phyloP scores from a whole-genome alignment of 2,797 vertebrate genomes.

The Poecilia gillii region DNA sequence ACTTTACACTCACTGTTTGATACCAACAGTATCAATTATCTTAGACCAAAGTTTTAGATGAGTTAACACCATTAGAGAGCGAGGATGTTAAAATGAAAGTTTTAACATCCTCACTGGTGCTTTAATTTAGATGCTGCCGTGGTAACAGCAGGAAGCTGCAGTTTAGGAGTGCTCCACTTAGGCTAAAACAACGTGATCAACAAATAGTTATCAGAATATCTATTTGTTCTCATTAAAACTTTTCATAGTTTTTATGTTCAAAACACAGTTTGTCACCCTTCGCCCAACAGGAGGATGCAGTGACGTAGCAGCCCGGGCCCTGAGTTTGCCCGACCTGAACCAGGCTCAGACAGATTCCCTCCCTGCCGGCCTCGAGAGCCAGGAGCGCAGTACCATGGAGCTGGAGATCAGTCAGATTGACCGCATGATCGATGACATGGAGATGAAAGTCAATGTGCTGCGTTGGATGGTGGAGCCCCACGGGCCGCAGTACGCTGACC shows the following conservation, averaged over 20 bases:
- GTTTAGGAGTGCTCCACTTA: background rate
- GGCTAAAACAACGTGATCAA: background rate
- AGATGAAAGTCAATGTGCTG: constrained; percentile 79
- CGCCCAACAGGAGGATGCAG: constrained; percentile 64
- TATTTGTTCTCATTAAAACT: too few relatives aligned
- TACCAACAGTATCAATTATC: background rate
- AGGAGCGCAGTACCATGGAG: constrained; percentile 75
- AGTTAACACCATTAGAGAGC: background rate
- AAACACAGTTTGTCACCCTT: background rate
- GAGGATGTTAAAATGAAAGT: background rate
- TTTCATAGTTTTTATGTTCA: too few relatives aligned
- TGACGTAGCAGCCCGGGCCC: constrained; percentile 76
- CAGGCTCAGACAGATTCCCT: constrained; percentile 22
- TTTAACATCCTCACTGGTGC: background rate
- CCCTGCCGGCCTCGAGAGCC: constrained; percentile 65
- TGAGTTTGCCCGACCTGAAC: constrained; percentile 74
- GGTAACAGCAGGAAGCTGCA: background rate
- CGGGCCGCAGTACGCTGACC: constrained; percentile 69
- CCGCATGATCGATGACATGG: constrained; percentile 78
- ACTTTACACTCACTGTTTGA: background rate
- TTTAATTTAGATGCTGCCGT: background rate
- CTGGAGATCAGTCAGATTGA: constrained; percentile 72
- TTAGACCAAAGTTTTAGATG: background rate
- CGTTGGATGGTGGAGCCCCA: constrained; percentile 77
- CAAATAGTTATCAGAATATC: background rate